Conservation (phyloP, 2,113 vertebrate genomes). For the Arizona elegans region DNA sequence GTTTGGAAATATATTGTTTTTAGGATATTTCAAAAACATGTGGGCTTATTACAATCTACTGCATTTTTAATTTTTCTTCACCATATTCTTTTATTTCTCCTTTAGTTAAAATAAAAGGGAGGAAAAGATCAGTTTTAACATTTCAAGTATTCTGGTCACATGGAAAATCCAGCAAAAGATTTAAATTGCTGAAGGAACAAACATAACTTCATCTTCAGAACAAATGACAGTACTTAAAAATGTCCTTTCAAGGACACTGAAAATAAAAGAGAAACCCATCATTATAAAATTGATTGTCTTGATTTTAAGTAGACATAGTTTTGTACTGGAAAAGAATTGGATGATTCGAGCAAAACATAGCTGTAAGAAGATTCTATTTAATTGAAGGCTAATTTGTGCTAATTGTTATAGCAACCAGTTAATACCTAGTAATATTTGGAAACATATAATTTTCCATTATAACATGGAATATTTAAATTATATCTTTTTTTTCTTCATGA, state of each 20-base stretch:
- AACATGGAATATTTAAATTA: neutral
- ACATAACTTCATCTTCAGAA: neutral
- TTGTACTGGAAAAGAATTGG: neutral
- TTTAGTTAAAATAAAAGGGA: neutral
- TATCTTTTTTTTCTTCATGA: neutral
- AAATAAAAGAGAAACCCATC: neutral
- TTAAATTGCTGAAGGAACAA: neutral
- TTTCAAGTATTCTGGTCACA: neutral
- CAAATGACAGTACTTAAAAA: neutral
- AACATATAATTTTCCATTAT: neutral
- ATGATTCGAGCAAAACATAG: neutral
- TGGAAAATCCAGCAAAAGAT: neutral
- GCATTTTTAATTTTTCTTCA: neutral
- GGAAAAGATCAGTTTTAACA: neutral
- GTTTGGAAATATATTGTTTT: neutral
- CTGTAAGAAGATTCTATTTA: neutral
- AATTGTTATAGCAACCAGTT: neutral
- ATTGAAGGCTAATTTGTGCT: neutral
- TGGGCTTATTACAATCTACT: neutral
- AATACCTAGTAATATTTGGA: neutral
- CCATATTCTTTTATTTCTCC: neutral
- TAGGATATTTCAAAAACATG: neutral
- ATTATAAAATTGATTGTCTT: neutral
- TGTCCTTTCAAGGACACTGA: neutral
- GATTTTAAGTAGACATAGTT: neutral